Conservation (phyloP, 2,888 invertebrate species). For the Biston stratarius region DNA sequence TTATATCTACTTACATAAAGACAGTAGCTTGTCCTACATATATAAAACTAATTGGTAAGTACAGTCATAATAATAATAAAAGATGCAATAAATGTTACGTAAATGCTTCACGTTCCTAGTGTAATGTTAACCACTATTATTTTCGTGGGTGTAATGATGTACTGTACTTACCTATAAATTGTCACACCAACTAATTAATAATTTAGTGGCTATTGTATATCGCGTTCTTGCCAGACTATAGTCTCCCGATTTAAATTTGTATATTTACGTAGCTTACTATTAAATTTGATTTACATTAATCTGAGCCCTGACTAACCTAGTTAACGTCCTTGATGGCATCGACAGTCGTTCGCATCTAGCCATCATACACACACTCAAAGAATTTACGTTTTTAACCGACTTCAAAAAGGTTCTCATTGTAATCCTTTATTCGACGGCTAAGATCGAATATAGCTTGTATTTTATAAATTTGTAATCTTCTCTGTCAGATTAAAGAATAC, state of each 20-base stretch:
- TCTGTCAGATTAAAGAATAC: too few relatives aligned
- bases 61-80: constrained; percentile 48
- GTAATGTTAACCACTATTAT: constrained; percentile 38
- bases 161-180: constrained; percentile 50
- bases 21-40: constrained; percentile 16
- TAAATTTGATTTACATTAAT: neutral
- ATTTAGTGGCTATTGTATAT: constrained; percentile 32
- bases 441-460: too few relatives aligned
- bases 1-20: constrained; percentile 20
- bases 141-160: constrained; percentile 25
- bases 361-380: too few relatives aligned
- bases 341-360: too few relatives aligned
- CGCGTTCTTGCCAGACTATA: constrained; percentile 43
- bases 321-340: too few relatives aligned
- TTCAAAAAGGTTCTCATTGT: too few relatives aligned
- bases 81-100: constrained; percentile 31
- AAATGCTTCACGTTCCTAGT: constrained; percentile 45
- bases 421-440: too few relatives aligned
- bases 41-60: constrained; percentile 50
- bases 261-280: constrained; percentile 5
- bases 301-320: neutral
- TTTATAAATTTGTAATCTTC: too few relatives aligned
- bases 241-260: constrained; percentile 3
- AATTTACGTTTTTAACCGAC: too few relatives aligned
- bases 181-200: constrained; percentile 30